These are phyloP conservation scores for Lateolabrax maculatus DNA, from an alignment of 2,797 vertebrate genomes.

Conservation along the genomic window DNA sequence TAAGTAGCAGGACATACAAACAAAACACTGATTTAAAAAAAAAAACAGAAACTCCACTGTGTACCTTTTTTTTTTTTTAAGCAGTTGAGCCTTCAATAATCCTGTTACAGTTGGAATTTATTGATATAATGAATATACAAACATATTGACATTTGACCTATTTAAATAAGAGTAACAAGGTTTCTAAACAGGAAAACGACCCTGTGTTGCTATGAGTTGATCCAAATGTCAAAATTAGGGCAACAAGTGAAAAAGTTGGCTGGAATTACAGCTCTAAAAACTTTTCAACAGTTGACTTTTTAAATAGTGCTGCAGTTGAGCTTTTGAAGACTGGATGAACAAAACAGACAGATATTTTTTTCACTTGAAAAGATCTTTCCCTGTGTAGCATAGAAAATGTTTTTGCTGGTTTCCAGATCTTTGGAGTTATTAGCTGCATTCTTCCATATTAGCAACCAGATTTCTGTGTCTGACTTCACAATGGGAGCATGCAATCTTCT, in stretches of 20 bases:
- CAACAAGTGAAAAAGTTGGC: slow-evolving; percentile 12
- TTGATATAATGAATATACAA: neutral
- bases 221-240: slow-evolving; percentile 23
- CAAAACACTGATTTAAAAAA: no score
- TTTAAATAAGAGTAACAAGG: neutral
- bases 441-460: neutral
- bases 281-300: slow-evolving; percentile 38
- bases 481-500: neutral
- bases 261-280: slow-evolving; percentile 24
- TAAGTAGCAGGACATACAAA: no score
- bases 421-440: slow-evolving; percentile 5
- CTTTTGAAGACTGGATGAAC: slow-evolving; percentile 16
- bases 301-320: slow-evolving; percentile 17
- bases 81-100: neutral
- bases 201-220: neutral
- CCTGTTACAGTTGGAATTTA: neutral
- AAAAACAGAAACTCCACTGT: neutral
- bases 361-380: slow-evolving; percentile 44
- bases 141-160: neutral
- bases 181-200: slow-evolving; percentile 1
- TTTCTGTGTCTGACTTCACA: slow-evolving; percentile 6
- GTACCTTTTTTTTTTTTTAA: neutral
- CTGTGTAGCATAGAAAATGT: neutral
- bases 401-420: slow-evolving; percentile 19
- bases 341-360: slow-evolving; percentile 2